A percentile compares a stretch with the other conserved stretches of the same genome.
Evolutionary conservation across 92 coral and sea anemone species (phyloP).

Genomic region (Galaxea fascicularis): DNA sequence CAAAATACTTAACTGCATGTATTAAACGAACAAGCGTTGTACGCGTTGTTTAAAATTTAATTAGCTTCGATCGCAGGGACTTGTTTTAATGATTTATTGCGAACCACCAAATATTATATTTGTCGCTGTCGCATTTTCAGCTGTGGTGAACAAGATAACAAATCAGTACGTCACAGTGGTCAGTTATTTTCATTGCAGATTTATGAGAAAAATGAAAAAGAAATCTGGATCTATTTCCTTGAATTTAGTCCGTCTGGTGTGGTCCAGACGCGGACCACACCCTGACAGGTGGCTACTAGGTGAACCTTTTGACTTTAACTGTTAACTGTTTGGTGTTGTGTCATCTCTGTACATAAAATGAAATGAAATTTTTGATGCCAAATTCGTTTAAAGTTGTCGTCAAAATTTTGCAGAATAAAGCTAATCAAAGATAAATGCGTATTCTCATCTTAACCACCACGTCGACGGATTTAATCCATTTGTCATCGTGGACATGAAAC

Average conservation of each 20-base stretch:
- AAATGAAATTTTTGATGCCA: too few species aligned
- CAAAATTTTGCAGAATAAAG: too few species aligned
- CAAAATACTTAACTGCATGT: too few species aligned
- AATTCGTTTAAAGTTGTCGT: too few species aligned
- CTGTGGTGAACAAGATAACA: neutral
- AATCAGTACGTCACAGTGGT: neutral
- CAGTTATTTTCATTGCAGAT: neutral
- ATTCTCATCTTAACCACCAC: too few species aligned
- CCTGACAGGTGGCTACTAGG: conserved; percentile 27
- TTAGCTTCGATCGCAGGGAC: conserved; percentile 23
- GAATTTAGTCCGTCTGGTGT: neutral
- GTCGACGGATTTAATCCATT: too few species aligned
- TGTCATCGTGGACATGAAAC: too few species aligned
- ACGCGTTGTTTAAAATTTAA: conserved; percentile 50
- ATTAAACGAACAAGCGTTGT: conserved; percentile 4
- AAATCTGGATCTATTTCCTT: neutral
- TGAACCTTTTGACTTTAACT: conserved; percentile 9
- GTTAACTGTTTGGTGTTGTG: too few species aligned
- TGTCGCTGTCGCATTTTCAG: neutral
- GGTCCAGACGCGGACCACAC: conserved; percentile 17
- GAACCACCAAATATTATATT: neutral
- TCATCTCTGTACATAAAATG: too few species aligned
- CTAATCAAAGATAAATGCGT: too few species aligned
- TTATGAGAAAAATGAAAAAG: neutral
- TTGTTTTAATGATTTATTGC: conserved; percentile 33